phyloP scores from a whole-genome alignment of 2,797 vertebrate genomes.

The Schizopygopsis pylzovi region DNA sequence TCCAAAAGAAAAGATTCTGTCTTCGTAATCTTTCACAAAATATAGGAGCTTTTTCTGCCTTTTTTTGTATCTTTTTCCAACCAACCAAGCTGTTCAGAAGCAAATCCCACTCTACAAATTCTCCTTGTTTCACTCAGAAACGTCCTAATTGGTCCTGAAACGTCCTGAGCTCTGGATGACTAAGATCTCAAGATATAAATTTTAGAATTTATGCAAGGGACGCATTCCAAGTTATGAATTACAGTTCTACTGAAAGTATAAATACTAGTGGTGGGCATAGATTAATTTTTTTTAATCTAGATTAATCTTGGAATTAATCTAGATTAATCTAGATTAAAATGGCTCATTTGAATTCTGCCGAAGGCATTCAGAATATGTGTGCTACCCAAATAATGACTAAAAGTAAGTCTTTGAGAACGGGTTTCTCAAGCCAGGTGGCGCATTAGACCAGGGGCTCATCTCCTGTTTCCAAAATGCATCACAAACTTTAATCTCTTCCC shows the following conservation, averaged over 20 bases:
- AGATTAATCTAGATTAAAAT: too few species aligned
- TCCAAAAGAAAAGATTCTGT: background rate
- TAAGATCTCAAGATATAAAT: background rate
- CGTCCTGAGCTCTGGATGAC: background rate
- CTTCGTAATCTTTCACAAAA: conserved; percentile 9
- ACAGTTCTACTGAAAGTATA: background rate
- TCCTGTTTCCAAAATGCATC: too few species aligned
- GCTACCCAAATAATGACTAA: too few species aligned
- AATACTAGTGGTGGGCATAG: too few species aligned
- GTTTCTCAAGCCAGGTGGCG: too few species aligned
- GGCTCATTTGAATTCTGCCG: too few species aligned
- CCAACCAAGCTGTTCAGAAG: background rate
- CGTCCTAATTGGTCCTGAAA: background rate
- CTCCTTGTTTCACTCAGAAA: background rate
- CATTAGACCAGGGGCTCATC: too few species aligned
- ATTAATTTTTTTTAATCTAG: too few species aligned
- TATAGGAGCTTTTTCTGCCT: background rate
- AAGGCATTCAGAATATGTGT: too few species aligned
- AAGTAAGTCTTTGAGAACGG: too few species aligned
- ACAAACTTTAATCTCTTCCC: too few species aligned
- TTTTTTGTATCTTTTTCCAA: background rate
- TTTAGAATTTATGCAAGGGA: background rate
- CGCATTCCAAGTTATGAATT: background rate
- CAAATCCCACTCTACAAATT: background rate
- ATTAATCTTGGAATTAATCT: too few species aligned